Percentiles rank a stretch among this genome's conserved stretches.
phyloP scores from a whole-genome alignment of 2,797 vertebrate genomes.

The Leptodactylus fallax region DNA sequence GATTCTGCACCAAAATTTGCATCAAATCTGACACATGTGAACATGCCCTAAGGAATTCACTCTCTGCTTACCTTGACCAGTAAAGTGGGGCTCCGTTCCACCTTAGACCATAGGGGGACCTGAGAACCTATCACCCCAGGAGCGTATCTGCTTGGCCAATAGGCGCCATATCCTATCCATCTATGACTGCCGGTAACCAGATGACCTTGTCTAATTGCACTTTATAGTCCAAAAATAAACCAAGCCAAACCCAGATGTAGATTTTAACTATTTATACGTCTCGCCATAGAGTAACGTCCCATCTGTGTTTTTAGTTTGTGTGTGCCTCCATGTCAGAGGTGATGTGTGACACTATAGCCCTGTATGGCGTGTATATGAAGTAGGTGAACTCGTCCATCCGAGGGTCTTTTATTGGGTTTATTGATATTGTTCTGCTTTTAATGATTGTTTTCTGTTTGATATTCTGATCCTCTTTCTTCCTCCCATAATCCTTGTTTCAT shows the following conservation, averaged over 20 bases:
- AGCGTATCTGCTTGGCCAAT: neutral
- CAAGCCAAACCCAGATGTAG: neutral
- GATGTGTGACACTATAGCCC: neutral
- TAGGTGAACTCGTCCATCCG: neutral
- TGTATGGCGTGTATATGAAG: neutral
- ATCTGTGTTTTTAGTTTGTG: neutral
- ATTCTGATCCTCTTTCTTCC: neutral
- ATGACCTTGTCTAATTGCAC: neutral
- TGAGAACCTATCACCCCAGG: neutral
- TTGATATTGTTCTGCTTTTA: constrained; percentile 18
- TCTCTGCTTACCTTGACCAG: no score
- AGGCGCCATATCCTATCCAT: neutral
- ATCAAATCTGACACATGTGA: no score
- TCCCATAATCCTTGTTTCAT: constrained; percentile 12
- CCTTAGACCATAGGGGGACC: no score
- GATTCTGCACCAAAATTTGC: no score
- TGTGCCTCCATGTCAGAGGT: neutral
- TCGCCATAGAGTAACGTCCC: neutral
- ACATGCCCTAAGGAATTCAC: no score
- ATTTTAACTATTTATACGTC: neutral
- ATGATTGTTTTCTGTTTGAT: constrained; percentile 44
- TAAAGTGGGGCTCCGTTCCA: no score
- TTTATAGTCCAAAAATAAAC: neutral
- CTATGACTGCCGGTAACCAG: neutral
- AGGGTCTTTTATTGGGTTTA: neutral